phyloP scores from a whole-genome alignment of 2,113 vertebrate genomes.

The Gavia stellata region DNA sequence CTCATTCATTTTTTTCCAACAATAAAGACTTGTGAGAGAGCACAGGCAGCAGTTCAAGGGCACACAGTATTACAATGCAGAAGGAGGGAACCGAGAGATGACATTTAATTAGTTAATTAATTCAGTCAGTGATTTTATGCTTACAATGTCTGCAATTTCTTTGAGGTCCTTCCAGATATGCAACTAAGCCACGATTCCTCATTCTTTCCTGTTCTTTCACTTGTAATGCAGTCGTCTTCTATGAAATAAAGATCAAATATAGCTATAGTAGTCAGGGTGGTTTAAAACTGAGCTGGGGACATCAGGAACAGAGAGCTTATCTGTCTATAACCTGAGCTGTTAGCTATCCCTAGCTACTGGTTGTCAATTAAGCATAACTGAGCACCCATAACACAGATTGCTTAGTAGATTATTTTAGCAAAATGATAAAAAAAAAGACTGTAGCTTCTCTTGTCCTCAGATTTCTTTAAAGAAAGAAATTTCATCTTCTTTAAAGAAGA shows the following conservation, averaged over 20 bases:
- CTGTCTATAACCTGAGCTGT: neutral
- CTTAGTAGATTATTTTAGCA: neutral
- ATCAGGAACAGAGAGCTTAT: neutral
- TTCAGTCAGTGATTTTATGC: constrained; percentile 7
- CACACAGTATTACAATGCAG: neutral
- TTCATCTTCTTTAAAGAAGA: neutral
- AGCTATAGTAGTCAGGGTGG: neutral
- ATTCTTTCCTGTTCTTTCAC: neutral
- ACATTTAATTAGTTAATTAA: constrained; percentile 42
- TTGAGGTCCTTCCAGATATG: neutral
- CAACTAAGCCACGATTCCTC: neutral
- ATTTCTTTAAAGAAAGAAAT: neutral
- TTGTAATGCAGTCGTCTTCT: neutral
- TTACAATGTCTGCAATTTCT: neutral
- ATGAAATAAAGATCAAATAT: neutral
- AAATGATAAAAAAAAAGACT: neutral
- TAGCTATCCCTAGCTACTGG: neutral
- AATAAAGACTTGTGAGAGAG: neutral
- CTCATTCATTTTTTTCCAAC: neutral
- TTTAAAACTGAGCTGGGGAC: neutral
- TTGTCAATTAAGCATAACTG: neutral
- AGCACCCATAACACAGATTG: neutral
- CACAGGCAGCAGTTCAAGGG: neutral
- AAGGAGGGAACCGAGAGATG: neutral
- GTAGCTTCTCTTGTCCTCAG: neutral